Evolutionary conservation across 35 echinoderm and acorn worm species (phyloP).

Genomic region (Amphiura filiformis): DNA sequence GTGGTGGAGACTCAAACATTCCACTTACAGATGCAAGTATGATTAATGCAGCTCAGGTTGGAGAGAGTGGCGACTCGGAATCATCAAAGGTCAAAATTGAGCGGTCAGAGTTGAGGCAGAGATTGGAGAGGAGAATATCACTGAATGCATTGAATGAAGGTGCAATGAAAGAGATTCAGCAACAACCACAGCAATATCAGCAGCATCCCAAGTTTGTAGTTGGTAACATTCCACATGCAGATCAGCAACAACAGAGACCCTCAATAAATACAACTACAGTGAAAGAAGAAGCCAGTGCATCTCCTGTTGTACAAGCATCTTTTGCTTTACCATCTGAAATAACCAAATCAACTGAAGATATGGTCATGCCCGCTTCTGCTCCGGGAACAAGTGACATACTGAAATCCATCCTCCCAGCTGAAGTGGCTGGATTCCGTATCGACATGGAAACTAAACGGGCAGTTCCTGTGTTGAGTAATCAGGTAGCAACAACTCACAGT

Average conservation of each 20-base stretch:
- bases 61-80: not conserved
- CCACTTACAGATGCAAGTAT: not conserved
- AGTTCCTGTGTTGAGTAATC: constrained; percentile 46
- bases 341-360: constrained; percentile 7
- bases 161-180: not conserved
- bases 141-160: not conserved
- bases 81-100: not conserved
- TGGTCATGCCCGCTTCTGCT: constrained; percentile 13
- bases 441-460: constrained; percentile 76
- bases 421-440: constrained; percentile 69
- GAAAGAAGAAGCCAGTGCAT: not conserved
- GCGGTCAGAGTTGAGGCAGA: not conserved
- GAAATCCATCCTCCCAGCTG: constrained; percentile 29
- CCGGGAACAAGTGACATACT: constrained; percentile 17
- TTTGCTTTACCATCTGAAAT: not conserved
- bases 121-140: not conserved
- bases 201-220: not conserved
- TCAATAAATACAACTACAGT: not conserved
- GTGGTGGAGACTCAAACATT: not conserved
- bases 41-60: not conserved
- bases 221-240: no score
- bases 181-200: not conserved
- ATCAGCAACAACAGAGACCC: not conserved
- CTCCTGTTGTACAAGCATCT: not conserved
- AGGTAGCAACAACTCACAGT: constrained; percentile 27